phyloP scores from a whole-genome alignment of 1,140 invertebrate genomes.

The Solenopsis invicta region DNA sequence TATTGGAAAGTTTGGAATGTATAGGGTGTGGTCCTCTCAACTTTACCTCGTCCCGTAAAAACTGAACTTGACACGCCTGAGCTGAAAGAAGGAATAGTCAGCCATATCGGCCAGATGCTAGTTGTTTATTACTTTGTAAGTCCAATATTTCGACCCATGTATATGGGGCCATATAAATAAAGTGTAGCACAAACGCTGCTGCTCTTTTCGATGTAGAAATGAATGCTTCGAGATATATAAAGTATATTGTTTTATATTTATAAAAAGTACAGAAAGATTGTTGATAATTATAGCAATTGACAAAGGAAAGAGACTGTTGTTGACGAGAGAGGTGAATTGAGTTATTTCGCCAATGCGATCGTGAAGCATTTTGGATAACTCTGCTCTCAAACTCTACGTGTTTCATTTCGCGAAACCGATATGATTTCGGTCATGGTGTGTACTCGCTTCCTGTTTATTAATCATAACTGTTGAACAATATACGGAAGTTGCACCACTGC shows the following conservation, averaged over 20 bases:
- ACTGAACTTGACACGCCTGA: constrained; percentile 33
- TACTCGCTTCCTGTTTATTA: constrained; percentile 31
- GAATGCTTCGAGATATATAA: neutral
- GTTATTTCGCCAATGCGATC: neutral
- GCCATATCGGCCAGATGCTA: constrained; percentile 40
- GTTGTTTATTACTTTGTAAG: constrained; percentile 38
- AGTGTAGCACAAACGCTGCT: neutral
- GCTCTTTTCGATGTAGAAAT: neutral
- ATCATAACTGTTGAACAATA: constrained; percentile 40
- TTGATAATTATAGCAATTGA: neutral
- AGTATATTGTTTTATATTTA: too few relatives aligned
- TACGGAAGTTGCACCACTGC: constrained; percentile 27
- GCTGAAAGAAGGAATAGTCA: constrained; percentile 2
- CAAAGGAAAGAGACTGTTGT: neutral
- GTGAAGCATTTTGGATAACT: neutral
- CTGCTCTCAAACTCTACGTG: neutral
- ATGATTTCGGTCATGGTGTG: constrained; percentile 4
- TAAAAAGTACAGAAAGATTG: neutral
- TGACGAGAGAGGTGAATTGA: neutral
- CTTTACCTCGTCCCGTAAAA: constrained; percentile 35
- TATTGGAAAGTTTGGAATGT: constrained; percentile 17
- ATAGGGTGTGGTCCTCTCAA: neutral
- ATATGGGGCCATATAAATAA: constrained; percentile 10
- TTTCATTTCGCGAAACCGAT: neutral
- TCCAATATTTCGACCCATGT: constrained; percentile 35